Evolutionary conservation across 2,888 invertebrate species (phyloP).

Genomic region (Actias luna): DNA sequence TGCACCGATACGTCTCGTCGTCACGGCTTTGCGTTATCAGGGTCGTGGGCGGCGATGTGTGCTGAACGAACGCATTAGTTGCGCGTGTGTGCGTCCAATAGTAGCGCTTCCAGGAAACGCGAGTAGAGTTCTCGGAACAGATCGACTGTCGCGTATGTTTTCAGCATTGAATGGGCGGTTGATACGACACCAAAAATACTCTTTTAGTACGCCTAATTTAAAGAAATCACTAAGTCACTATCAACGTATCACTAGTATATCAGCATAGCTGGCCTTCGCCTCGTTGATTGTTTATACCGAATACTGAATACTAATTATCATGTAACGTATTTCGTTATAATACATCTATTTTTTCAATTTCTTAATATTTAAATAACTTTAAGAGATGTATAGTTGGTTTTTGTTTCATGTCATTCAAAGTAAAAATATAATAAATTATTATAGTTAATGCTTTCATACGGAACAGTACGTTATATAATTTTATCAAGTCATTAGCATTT

Average conservation of each 20-base stretch:
- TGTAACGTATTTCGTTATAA: neutral
- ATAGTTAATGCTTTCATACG: neutral
- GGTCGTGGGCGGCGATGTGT: constrained; percentile 65
- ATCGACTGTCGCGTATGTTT: constrained; percentile 72
- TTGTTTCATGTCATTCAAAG: neutral
- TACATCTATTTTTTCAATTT: neutral
- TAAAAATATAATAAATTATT: neutral
- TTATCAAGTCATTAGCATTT: neutral
- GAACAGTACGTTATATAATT: neutral
- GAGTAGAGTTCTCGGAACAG: constrained; percentile 75
- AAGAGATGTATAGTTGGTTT: neutral
- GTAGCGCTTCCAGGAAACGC: constrained; percentile 79
- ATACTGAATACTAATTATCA: neutral
- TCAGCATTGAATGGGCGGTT: constrained; percentile 70
- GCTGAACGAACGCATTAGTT: constrained; percentile 47
- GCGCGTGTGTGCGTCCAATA: constrained; percentile 64
- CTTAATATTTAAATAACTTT: neutral
- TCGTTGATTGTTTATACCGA: constrained; percentile 27
- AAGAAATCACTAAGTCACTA: constrained; percentile 21
- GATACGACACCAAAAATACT: constrained; percentile 41
- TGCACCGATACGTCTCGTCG: constrained; percentile 70
- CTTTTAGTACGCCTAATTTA: constrained; percentile 22
- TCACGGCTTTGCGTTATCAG: constrained; percentile 74
- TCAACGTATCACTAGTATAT: constrained; percentile 34
- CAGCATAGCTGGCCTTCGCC: constrained; percentile 26